Conservation (phyloP, 2,888 invertebrate genomes). For the Harmothoe impar region DNA sequence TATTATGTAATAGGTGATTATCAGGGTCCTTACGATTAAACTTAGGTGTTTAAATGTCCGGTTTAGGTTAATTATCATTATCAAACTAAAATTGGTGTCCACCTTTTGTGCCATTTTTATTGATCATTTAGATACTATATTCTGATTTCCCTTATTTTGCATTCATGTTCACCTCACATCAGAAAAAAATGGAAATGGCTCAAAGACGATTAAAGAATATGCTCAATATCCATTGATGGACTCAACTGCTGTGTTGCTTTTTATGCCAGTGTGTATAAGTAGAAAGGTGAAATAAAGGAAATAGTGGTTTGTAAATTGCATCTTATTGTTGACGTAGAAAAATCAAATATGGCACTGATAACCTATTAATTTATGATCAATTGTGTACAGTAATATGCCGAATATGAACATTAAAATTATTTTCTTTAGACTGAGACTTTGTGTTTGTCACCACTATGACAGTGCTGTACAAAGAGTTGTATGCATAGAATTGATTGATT, state of each 20-base stretch:
- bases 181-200: background rate
- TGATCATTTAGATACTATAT: too few relatives aligned
- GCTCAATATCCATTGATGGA: constrained; percentile 14
- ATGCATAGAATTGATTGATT: too few relatives aligned
- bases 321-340: background rate
- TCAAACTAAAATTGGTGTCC: too few relatives aligned
- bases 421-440: constrained; percentile 47
- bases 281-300: background rate
- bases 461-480: too few relatives aligned
- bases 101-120: too few relatives aligned
- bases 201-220: background rate
- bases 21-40: too few relatives aligned
- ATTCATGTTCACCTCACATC: background rate
- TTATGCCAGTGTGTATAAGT: background rate
- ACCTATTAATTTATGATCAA: background rate
- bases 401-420: constrained; percentile 54
- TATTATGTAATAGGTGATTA: too few relatives aligned
- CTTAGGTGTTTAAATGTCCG: too few relatives aligned
- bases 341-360: background rate
- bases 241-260: background rate
- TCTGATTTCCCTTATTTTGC: too few relatives aligned
- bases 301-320: background rate
- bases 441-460: background rate
- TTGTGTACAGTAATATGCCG: constrained; percentile 25
- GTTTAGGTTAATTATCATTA: too few relatives aligned